Base-by-base conservation (phyloP, 2,113 vertebrate genomes). In the Lepisosteus oculatus region DNA sequence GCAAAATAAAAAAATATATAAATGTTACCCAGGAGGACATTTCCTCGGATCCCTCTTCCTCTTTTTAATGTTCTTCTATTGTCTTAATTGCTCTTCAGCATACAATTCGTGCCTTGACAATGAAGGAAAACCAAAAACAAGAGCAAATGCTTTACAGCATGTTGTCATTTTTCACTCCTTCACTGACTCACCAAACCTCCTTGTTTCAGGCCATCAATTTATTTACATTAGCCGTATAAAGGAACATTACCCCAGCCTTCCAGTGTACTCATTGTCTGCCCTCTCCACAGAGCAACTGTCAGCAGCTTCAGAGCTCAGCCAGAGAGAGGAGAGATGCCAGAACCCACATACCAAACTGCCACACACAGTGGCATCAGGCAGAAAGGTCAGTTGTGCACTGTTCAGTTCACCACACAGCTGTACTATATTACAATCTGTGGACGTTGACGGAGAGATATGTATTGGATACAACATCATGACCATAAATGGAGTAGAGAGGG, bases 241-340 rank as follows among this genome's bases (percentile, higher is more conserved):
- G 66, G 67, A 43, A 64, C 65, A 63, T 73, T 73, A 73, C n/a
- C 67, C 43, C 45, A 43, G 57, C 56, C 14, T 8, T 8, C 56
- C 47, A n/a, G 12, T 8, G 13, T 69, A 66, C 55, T 69, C 67
- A 64, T n/a, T 17, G 0, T 14, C 3, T 43, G 54, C 6, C 13
- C 3, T 4, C 43, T 42, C 7, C 15, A 54, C n/a, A 68, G 15
- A 1, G 8, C n/a, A 55, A 41, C 66, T 3, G 51, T 12, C 66
- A 55, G 11, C 56, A 59, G 12, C 47, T 8, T 55, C 13, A 41
- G 47, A 68, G 66, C 8, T 12, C 56, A 44, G 45, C 17, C 45
- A 15, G 51, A 2, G 4, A 68, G 6, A 13, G 47, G 45, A 68
- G 45, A 44, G 43, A 65, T 44, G 45, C 43, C 4, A 13, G 3